These are phyloP conservation scores for Eretmodus cyanostictus DNA, from an alignment of 2,113 vertebrate genomes.

Conservation along the genomic window DNA sequence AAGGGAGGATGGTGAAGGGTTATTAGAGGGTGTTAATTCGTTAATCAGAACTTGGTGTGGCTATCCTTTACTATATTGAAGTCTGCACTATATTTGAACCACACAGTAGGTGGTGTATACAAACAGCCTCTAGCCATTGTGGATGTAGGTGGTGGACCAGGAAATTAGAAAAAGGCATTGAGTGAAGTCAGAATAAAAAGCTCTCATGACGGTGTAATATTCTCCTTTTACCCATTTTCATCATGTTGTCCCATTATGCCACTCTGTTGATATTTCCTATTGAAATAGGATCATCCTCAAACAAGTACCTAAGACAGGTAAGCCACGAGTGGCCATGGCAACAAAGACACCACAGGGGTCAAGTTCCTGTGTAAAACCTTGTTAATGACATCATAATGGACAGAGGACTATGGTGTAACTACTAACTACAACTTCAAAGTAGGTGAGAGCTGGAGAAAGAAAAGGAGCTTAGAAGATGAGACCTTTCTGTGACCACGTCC, in stretches of 20 bases:
- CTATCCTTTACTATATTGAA: constrained; percentile 59
- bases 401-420: constrained; percentile 76
- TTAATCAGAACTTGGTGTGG: constrained; percentile 74
- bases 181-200: constrained; percentile 37
- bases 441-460: constrained; percentile 78
- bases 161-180: constrained; percentile 61
- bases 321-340: constrained; percentile 69
- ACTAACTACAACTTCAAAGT: constrained; percentile 90
- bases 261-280: constrained; percentile 68
- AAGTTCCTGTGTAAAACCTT: constrained; percentile 78
- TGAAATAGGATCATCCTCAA: constrained; percentile 82
- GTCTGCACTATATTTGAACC: constrained; percentile 60
- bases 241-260: constrained; percentile 66
- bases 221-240: constrained; percentile 40
- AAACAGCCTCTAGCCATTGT: constrained; percentile 63
- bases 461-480: constrained; percentile 77
- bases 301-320: constrained; percentile 80
- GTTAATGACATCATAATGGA: constrained; percentile 92
- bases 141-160: constrained; percentile 46
- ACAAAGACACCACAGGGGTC: constrained; percentile 85
- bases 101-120: constrained; percentile 52
- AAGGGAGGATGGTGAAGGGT: constrained; percentile 68
- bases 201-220: constrained; percentile 48
- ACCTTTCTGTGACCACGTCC: constrained; percentile 77
- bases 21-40: constrained; percentile 74